Evolutionary conservation across 2,113 vertebrate species (phyloP), one percentile per base, ranked within the genome.

Genomic region (Terrapene triunguis): DNA sequence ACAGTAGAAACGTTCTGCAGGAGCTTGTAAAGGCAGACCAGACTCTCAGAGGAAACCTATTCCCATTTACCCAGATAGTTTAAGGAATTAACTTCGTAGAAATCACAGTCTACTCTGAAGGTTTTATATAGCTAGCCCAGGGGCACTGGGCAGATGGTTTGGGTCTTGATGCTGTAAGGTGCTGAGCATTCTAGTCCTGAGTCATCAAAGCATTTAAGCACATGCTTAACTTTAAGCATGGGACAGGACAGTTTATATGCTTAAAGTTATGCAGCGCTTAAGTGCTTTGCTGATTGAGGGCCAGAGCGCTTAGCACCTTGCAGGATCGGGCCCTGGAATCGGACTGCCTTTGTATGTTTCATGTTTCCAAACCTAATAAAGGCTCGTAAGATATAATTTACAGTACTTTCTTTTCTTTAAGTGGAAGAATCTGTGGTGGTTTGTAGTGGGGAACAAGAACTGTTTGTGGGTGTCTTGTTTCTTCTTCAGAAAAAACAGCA

Each of bases 201-300:
- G 78, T 24, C 22, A 80, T 5, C 11, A 89, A 72, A 93, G 42
- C 16, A 3, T 44, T 89, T 84, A 44, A 87, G 19, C 14, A 25
- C 10, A 10, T 85, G 29, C 27, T 19, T 79, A 47, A 21, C 19
- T 16, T 88, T 54, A 42, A 11, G 4, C 1, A 0, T 17, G 32
- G 8, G 25, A 1, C 2, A 3, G 3, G 38, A 78, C 91, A 48
- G 84, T 4, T 14, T 3, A 35, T 0, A 2, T 19, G 12, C 21
- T 82, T 78, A 16, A 87, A 51, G 6, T 55, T 5, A 78, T 14
- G 13, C n/a, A 5, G 12, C 32, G 2, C 1, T 80, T 6, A 3
- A 38, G 11, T 85, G 2, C 4, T 51, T 82, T 80, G 6, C 76
- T 27, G 78, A 21, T 42, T 4, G 13, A 87, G 53, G 83, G 13